Percentiles rank a stretch among this genome's conserved stretches.
phyloP scores from a whole-genome alignment of 2,888 invertebrate genomes.

The Sturmia bella region DNA sequence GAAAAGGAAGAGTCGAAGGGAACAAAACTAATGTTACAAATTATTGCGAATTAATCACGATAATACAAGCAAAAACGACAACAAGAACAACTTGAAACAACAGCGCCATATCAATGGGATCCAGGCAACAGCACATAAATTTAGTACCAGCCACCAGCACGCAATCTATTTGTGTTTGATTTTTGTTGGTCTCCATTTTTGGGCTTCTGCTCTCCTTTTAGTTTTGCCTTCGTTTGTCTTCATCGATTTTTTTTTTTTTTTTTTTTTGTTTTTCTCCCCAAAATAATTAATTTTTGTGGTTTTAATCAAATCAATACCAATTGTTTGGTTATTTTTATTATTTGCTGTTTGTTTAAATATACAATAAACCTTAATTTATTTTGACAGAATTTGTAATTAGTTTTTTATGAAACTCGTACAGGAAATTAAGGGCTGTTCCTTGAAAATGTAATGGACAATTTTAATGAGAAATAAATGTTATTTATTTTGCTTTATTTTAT shows the following conservation, averaged over 20 bases:
- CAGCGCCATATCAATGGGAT: constrained; percentile 55
- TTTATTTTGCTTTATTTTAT: background rate
- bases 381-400: constrained; percentile 56
- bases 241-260: background rate
- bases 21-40: constrained; percentile 55
- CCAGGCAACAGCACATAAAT: constrained; percentile 63
- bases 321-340: constrained; percentile 11
- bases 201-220: background rate
- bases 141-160: constrained; percentile 64
- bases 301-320: constrained; percentile 63
- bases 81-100: constrained; percentile 1
- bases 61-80: constrained; percentile 20
- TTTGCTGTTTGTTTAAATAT: background rate
- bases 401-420: constrained; percentile 36
- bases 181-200: constrained; percentile 23
- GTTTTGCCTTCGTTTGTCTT: background rate
- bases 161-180: constrained; percentile 61
- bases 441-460: too few species aligned
- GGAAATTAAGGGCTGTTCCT: background rate
- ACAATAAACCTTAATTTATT: constrained; percentile 27
- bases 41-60: constrained; percentile 68
- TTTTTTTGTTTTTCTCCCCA: background rate
- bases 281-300: constrained; percentile 52
- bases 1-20: background rate
- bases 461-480: background rate